Base-by-base conservation (phyloP, 2,888 invertebrate genomes). In the Leucophenga montana region DNA sequence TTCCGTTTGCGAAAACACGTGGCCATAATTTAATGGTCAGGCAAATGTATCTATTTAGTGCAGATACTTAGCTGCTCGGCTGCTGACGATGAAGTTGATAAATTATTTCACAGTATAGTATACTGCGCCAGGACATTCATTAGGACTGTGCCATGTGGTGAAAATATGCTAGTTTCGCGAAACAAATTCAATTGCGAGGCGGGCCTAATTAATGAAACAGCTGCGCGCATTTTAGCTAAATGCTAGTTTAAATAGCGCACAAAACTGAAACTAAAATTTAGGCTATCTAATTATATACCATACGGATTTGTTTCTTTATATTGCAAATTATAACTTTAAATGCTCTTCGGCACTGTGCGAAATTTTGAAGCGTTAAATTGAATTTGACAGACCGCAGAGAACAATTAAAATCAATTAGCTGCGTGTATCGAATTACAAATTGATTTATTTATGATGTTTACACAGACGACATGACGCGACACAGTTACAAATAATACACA, bases 401-500 rank as follows among this genome's bases (percentile, higher is more conserved):
- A 57, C 73, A 69, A 76, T 73, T 76, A 72, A 77, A 77, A 77
- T 80, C 80, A 80, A 80, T 80, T 78, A 80, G 77, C 76, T 68
- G 53, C 69, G 70, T 73, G 73, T 72, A 79, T 78, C 74, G 72
- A 75, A 77, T 80, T 77, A 79, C 80, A 73, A 77, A 78, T 74
- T 77, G 78, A 74, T 74, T 76, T 73, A 75, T 73, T 77, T 75
- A 73, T 75, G 70, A 72, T 71, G 72, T 72, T 74, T 72, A 53
- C 72, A 27, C n/a, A 44, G 11, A 5, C 57, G 3, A n/a, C 33
- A 33, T 56, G 59, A 33, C n/a, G 33, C n/a, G 33, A n/a, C 59
- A 33, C n/a, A 14, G 14, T 8, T 3, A 53, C 2, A 59, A 59
- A 59, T 59, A 18, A 57, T 39, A 27, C 46, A 46, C 13, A 11